phyloP scores from a whole-genome alignment of 2,113 vertebrate species.

The Syngnathus scovelli region DNA sequence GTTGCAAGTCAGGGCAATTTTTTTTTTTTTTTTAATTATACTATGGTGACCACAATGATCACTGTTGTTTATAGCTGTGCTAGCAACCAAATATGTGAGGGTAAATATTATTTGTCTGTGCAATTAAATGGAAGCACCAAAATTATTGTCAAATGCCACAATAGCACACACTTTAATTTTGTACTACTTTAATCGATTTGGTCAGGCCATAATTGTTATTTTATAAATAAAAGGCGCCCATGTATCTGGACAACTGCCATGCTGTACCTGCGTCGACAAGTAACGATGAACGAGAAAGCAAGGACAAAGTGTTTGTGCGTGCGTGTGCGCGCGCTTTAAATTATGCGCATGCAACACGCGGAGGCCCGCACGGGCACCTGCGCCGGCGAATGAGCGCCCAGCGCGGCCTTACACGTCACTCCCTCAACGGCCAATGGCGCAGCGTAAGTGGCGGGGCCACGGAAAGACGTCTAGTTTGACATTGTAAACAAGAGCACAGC shows the following conservation, averaged over 20 bases:
- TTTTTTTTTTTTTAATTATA: neutral
- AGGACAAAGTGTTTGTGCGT: conserved; percentile 57
- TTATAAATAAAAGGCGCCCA: neutral
- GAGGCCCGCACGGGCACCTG: conserved; percentile 56
- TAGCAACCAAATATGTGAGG: neutral
- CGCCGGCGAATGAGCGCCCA: conserved; percentile 50
- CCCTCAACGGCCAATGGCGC: conserved; percentile 47
- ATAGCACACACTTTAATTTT: too few relatives aligned
- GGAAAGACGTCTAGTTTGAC: conserved; percentile 78
- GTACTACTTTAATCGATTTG: too few relatives aligned
- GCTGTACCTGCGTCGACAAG: conserved; percentile 36
- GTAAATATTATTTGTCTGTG: too few relatives aligned
- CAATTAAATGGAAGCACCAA: too few relatives aligned
- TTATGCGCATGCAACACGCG: conserved; percentile 74
- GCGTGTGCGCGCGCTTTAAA: conserved; percentile 70
- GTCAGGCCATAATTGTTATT: neutral
- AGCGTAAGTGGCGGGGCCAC: conserved; percentile 58
- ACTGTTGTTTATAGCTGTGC: neutral
- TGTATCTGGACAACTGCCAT: neutral
- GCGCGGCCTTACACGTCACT: conserved; percentile 55
- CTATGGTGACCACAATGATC: neutral
- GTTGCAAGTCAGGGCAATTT: neutral
- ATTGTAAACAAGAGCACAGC: conserved; percentile 81
- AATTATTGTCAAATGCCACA: too few relatives aligned
- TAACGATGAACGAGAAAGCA: conserved; percentile 58